Evolutionary conservation across 2,113 vertebrate genomes (phyloP).

Genomic region (Eptesicus fuscus): DNA sequence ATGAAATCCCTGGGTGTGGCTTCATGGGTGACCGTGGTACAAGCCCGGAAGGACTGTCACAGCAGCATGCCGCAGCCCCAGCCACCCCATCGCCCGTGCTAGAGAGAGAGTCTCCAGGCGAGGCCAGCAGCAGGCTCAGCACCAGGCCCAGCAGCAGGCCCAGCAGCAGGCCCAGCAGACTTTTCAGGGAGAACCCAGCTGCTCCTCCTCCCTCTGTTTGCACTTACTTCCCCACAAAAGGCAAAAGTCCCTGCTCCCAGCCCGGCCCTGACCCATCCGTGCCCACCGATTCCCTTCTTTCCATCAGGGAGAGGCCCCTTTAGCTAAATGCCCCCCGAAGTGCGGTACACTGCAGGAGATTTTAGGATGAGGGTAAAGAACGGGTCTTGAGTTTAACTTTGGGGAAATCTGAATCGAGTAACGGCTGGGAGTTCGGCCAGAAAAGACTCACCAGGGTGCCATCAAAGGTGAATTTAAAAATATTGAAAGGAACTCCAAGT

Average conservation of each 20-base stretch:
- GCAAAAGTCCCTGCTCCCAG: neutral
- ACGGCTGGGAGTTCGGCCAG: neutral
- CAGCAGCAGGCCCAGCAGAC: neutral
- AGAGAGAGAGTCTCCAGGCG: neutral
- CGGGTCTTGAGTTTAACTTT: neutral
- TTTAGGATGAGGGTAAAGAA: neutral
- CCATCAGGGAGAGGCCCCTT: neutral
- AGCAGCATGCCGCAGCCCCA: rapidly evolving
- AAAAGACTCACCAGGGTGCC: neutral
- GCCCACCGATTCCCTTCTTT: neutral
- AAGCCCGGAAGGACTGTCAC: neutral
- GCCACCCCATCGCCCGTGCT: rapidly evolving
- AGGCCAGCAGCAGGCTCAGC: neutral
- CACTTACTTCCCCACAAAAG: too few species aligned
- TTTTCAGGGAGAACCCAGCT: neutral
- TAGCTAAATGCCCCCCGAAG: neutral
- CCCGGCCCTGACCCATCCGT: neutral
- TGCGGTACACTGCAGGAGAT: rapidly evolving
- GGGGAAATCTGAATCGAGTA: neutral
- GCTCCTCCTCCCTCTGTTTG: neutral
- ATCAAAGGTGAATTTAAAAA: neutral
- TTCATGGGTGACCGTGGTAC: neutral
- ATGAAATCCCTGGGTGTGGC: neutral
- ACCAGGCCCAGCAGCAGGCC: too few species aligned
- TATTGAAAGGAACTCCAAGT: neutral